Evolutionary conservation across 2,888 invertebrate species (phyloP).

Genomic region (Thumatha senex): DNA sequence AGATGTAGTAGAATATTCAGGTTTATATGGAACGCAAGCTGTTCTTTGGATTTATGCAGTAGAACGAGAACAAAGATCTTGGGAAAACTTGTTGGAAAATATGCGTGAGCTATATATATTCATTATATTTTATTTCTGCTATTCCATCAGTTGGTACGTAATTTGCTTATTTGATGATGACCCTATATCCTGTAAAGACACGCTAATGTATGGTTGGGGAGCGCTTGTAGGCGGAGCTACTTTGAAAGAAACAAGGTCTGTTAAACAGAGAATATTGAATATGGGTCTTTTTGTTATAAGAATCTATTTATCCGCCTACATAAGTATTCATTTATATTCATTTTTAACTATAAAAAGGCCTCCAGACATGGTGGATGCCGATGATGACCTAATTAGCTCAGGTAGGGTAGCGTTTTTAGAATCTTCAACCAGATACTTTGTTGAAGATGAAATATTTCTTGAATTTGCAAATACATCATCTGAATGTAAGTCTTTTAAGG

Average conservation of each 20-base stretch:
- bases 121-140: slow-evolving; percentile 53
- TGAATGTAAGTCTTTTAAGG: slow-evolving; percentile 46
- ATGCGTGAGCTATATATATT: slow-evolving; percentile 57
- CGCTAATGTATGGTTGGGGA: slow-evolving; percentile 59
- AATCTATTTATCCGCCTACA: slow-evolving; percentile 56
- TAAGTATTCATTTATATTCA: slow-evolving; percentile 60
- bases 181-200: slow-evolving; percentile 39
- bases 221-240: slow-evolving; percentile 54
- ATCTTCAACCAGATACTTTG: slow-evolving; percentile 47
- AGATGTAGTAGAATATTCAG: slow-evolving; percentile 61
- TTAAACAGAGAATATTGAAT: slow-evolving; percentile 62
- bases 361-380: slow-evolving; percentile 50
- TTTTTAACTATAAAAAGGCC: slow-evolving; percentile 62
- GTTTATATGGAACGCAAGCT: slow-evolving; percentile 55
- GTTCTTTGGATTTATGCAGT: slow-evolving; percentile 60
- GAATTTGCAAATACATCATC: slow-evolving; percentile 47
- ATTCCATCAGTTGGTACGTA: slow-evolving; percentile 51
- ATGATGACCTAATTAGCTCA: slow-evolving; percentile 54
- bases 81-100: slow-evolving; percentile 54
- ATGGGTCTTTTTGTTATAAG: slow-evolving; percentile 56
- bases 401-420: slow-evolving; percentile 48
- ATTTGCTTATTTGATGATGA: slow-evolving; percentile 48
- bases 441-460: slow-evolving; percentile 48
- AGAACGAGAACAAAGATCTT: slow-evolving; percentile 51
- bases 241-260: slow-evolving; percentile 47